These are phyloP conservation scores for Laothoe populi DNA, from an alignment of 2,888 invertebrate species.

Conservation along the genomic window DNA sequence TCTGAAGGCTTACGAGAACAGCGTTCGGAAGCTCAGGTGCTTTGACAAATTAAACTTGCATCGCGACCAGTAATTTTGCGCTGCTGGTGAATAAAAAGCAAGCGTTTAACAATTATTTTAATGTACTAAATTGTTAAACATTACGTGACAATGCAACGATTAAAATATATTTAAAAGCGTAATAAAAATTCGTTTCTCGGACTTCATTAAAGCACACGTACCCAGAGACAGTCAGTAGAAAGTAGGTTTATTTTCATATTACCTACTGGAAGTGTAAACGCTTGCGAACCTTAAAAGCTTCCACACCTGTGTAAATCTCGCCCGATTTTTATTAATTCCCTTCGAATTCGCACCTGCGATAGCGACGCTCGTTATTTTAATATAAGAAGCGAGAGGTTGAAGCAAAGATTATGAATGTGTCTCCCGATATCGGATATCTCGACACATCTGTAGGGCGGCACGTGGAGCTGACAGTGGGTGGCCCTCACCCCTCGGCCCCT, in stretches of 20 bases:
- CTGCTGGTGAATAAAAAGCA: slow-evolving; percentile 17
- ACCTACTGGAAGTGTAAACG: slow-evolving; percentile 20
- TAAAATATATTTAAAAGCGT: slow-evolving; percentile 21
- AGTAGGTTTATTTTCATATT: slow-evolving; percentile 23
- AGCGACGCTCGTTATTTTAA: slow-evolving; percentile 71
- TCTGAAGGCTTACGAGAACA: slow-evolving; percentile 61
- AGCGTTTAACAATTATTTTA: slow-evolving; percentile 24
- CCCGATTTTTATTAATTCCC: slow-evolving; percentile 66
- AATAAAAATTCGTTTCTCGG: slow-evolving; percentile 20
- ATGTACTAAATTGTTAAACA: slow-evolving; percentile 25
- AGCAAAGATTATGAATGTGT: slow-evolving; percentile 83
- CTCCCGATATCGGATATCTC: slow-evolving; percentile 83
- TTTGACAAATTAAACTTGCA: slow-evolving; percentile 33
- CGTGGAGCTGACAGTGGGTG: slow-evolving; percentile 78
- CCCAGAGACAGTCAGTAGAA: slow-evolving; percentile 4
- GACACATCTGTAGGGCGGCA: slow-evolving; percentile 82
- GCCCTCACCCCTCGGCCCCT: slow-evolving; percentile 42
- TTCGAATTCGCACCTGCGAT: slow-evolving; percentile 70
- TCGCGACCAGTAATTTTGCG: slow-evolving; percentile 16
- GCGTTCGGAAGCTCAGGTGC: slow-evolving; percentile 34
- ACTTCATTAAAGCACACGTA: slow-evolving; percentile 21
- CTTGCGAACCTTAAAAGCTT: slow-evolving; percentile 23
- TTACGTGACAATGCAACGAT: slow-evolving; percentile 6
- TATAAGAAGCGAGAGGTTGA: slow-evolving; percentile 78
- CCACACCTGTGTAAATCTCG: slow-evolving; percentile 45